These are phyloP conservation scores for Cherax destructor DNA, from an alignment of 1,140 invertebrate genomes.

Conservation along the genomic window DNA sequence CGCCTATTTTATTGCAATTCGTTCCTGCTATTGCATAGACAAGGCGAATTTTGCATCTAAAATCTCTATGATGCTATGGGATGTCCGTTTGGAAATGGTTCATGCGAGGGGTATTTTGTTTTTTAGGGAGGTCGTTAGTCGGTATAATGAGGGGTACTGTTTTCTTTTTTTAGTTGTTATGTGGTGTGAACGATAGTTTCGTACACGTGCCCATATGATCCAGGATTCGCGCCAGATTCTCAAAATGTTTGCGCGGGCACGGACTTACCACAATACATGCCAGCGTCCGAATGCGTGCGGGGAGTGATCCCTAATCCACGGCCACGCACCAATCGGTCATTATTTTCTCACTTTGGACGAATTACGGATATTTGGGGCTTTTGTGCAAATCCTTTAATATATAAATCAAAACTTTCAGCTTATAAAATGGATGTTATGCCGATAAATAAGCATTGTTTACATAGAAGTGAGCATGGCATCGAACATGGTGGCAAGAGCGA, in stretches of 20 bases:
- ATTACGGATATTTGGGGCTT: neutral
- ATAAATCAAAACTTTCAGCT: too few relatives aligned
- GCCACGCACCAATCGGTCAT: neutral
- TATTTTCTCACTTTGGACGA: neutral
- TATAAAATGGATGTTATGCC: neutral
- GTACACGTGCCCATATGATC: conserved; percentile 66
- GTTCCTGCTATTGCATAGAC: neutral
- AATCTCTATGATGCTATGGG: too few relatives aligned
- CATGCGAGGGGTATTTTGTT: too few relatives aligned
- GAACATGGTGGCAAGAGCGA: conserved; percentile 44
- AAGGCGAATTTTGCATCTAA: too few relatives aligned
- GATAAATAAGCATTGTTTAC: conserved; percentile 15
- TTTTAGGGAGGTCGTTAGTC: too few relatives aligned
- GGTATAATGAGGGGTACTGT: neutral
- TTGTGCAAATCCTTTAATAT: too few relatives aligned
- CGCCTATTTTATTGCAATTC: conserved; percentile 17
- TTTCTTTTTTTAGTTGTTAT: neutral
- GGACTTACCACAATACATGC: conserved; percentile 67
- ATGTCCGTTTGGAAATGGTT: too few relatives aligned
- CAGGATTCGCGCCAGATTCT: conserved; percentile 68
- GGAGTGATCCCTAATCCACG: neutral
- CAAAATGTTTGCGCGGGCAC: conserved; percentile 68
- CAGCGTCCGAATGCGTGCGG: conserved; percentile 37
- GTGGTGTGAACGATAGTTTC: conserved; percentile 30
- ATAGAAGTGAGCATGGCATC: neutral